Conservation (phyloP, 2,113 vertebrate genomes). For the Myotis lucifugus region DNA sequence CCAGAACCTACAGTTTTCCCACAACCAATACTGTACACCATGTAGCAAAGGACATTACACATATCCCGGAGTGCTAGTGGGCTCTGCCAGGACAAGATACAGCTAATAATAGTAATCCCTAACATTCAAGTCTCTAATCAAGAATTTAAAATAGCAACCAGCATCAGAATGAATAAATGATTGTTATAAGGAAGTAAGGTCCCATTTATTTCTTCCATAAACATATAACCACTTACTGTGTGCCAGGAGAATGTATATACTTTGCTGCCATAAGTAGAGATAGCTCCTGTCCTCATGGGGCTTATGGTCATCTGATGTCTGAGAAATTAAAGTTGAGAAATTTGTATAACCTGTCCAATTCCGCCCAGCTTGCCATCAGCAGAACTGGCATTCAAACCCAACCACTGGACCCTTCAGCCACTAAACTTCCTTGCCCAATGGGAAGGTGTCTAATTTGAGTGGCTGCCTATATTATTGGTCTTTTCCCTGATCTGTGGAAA, state of each 20-base stretch:
- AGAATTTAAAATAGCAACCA: neutral
- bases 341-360: neutral
- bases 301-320: neutral
- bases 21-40: fast-evolving
- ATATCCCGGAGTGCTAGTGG: neutral
- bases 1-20: neutral
- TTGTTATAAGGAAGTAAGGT: neutral
- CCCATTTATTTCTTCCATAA: neutral
- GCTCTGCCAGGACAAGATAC: neutral
- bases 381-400: neutral
- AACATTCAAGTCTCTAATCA: neutral
- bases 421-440: neutral
- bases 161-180: neutral
- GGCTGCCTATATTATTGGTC: neutral
- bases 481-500: neutral
- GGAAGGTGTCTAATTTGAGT: neutral
- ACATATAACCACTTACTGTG: neutral
- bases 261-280: neutral
- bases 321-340: neutral
- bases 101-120: neutral
- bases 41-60: fast-evolving
- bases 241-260: neutral
- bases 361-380: neutral
- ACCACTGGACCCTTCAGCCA: neutral
- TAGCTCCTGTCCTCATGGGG: neutral